phyloP scores from a whole-genome alignment of 2,797 vertebrate species.

The Myotis daubentonii region DNA sequence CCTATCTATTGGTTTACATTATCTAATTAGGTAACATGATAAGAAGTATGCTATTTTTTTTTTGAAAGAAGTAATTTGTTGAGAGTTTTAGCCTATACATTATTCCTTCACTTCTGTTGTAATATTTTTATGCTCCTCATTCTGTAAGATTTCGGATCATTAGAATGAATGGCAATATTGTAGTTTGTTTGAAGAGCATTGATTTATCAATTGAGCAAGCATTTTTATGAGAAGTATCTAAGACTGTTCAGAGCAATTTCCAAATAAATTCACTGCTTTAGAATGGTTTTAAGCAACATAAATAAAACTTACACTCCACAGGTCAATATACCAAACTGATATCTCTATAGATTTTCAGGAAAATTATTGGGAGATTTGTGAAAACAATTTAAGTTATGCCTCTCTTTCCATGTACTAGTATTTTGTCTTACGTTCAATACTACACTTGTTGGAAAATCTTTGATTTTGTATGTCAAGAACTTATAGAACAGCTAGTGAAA shows the following conservation, averaged over 20 bases:
- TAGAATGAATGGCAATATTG: background rate
- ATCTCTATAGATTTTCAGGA: background rate
- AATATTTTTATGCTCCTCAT: background rate
- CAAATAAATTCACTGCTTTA: background rate
- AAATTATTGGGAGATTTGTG: background rate
- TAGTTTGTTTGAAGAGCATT: background rate
- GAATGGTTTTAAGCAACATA: background rate
- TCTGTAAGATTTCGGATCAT: conserved; percentile 24
- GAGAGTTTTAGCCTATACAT: background rate
- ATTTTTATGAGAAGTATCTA: background rate
- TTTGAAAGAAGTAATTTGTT: background rate
- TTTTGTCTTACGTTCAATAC: conserved; percentile 15
- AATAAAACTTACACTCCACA: background rate
- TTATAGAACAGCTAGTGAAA: background rate
- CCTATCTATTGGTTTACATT: background rate
- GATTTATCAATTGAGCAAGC: background rate
- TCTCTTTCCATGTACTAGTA: background rate
- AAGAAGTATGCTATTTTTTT: background rate
- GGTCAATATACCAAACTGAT: background rate
- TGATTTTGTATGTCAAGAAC: background rate
- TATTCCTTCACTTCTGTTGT: background rate
- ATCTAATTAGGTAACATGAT: background rate
- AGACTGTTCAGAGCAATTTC: background rate
- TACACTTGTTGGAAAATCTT: background rate
- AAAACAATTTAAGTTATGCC: background rate